Evolutionary conservation across 1,140 invertebrate species (phyloP).

Genomic region (Cyclargus thomasi): DNA sequence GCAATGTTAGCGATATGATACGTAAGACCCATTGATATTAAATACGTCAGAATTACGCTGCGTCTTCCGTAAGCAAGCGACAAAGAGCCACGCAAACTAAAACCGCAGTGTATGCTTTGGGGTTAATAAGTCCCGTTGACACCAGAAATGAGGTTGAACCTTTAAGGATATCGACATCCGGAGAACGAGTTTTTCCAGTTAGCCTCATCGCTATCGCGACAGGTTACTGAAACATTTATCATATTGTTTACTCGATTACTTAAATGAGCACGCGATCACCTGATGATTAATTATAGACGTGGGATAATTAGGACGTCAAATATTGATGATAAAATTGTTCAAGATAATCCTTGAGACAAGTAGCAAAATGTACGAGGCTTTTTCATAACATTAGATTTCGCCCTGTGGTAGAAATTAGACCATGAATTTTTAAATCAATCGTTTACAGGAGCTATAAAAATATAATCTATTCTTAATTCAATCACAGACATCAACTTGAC

Average conservation of each 20-base stretch:
- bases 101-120: constrained; percentile 33
- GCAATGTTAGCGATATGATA: too few species aligned
- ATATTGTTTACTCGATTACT: constrained; percentile 55
- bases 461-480: too few species aligned
- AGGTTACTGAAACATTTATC: constrained; percentile 71
- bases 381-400: too few species aligned
- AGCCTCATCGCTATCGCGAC: constrained; percentile 72
- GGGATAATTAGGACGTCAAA: not conserved
- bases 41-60: not conserved
- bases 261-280: not conserved
- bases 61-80: not conserved
- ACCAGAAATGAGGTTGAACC: constrained; percentile 33
- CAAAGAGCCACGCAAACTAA: constrained; percentile 22
- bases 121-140: constrained; percentile 12
- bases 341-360: too few species aligned
- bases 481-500: too few species aligned
- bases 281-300: not conserved
- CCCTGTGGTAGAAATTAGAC: too few species aligned
- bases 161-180: constrained; percentile 72
- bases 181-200: constrained; percentile 73
- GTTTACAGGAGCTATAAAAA: too few species aligned
- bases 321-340: too few species aligned
- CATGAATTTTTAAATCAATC: too few species aligned
- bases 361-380: too few species aligned
- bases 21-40: too few species aligned